Percentiles rank a stretch among this genome's conserved stretches.
Conservation (phyloP, 2,888 invertebrate species). For the Chrysina gloriosa region DNA sequence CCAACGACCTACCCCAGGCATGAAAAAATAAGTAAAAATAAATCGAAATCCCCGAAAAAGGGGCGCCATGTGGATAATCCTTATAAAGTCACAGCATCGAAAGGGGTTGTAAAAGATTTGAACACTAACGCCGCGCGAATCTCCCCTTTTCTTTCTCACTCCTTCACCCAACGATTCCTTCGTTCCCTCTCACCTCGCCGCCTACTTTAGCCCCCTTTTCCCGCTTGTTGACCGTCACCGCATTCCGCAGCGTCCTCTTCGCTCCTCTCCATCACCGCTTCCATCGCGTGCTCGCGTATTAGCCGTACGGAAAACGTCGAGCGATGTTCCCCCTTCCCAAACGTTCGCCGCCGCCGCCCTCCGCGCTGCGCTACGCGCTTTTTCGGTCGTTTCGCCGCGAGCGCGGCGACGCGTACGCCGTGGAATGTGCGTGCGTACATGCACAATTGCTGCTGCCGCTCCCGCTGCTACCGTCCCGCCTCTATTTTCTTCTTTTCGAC, state of each 20-base stretch:
- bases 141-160: no score
- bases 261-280: conserved; percentile 23
- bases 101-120: no score
- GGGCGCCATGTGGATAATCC: no score
- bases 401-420: conserved; percentile 27
- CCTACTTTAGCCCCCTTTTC: conserved; percentile 35
- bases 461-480: neutral
- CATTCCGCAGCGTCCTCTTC: conserved; percentile 49
- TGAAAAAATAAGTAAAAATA: no score
- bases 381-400: conserved; percentile 24
- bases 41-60: no score
- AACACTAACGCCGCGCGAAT: no score
- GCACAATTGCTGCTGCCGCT: conserved; percentile 29
- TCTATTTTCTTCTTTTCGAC: no score
- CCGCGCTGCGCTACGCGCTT: conserved; percentile 25
- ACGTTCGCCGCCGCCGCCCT: conserved; percentile 22
- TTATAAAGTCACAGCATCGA: no score
- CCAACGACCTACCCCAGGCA: no score
- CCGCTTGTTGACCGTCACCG: conserved; percentile 54
- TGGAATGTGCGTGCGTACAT: conserved; percentile 35
- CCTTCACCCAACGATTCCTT: no score
- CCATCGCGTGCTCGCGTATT: conserved; percentile 42
- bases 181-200: no score
- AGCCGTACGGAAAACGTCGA: conserved; percentile 55
- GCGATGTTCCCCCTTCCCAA: conserved; percentile 65